A percentile compares a stretch with the other conserved stretches of the same genome.
phyloP scores from a whole-genome alignment of 2,797 vertebrate genomes.

The Coreius guichenoti region DNA sequence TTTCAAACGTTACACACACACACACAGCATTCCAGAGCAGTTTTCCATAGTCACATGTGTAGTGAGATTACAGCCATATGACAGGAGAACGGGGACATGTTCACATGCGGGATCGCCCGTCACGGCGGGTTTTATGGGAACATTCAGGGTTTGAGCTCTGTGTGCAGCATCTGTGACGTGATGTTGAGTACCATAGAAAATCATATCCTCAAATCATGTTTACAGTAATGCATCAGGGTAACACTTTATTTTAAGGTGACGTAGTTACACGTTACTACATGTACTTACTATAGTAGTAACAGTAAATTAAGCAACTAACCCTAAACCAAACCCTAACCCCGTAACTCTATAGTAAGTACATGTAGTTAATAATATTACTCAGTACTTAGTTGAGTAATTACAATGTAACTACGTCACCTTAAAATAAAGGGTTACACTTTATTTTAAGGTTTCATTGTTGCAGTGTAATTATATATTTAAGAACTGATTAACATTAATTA shows the following conservation, averaged over 20 bases:
- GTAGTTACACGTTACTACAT: too few relatives aligned
- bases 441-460: too few relatives aligned
- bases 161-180: too few relatives aligned
- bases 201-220: background rate
- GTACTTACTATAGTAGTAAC: background rate
- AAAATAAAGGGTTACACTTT: too few relatives aligned
- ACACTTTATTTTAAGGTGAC: too few relatives aligned
- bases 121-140: background rate
- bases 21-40: conserved; percentile 26
- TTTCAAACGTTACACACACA: conserved; percentile 2
- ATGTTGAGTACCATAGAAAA: background rate
- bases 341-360: background rate
- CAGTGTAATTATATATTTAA: too few relatives aligned
- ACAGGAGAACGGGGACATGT: background rate
- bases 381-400: too few relatives aligned
- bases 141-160: background rate
- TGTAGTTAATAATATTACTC: too few relatives aligned
- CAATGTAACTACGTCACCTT: too few relatives aligned
- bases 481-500: too few relatives aligned
- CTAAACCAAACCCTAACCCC: too few relatives aligned
- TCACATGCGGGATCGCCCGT: background rate
- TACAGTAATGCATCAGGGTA: background rate
- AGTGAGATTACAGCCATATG: background rate
- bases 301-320: too few relatives aligned
- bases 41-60: conserved; percentile 23